These are phyloP conservation scores for Toxotes jaculatrix DNA, from an alignment of 2,113 vertebrate species.

Conservation along the genomic window DNA sequence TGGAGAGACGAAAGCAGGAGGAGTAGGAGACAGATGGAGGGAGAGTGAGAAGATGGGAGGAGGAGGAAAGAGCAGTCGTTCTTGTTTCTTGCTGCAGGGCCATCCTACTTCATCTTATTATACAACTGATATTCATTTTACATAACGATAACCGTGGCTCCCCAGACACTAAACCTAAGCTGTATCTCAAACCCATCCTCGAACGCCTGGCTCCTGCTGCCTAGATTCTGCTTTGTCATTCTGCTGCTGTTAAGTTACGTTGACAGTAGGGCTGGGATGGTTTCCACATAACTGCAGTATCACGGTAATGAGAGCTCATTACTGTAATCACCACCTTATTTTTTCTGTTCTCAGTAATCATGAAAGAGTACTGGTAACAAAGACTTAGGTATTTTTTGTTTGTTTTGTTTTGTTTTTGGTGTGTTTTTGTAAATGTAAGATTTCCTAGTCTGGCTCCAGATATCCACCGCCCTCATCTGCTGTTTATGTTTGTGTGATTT, in stretches of 20 bases:
- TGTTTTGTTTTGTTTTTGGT: not conserved
- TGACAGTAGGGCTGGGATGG: constrained; percentile 33
- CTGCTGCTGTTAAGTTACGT: constrained; percentile 48
- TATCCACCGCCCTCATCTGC: not conserved
- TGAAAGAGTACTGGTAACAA: constrained; percentile 2
- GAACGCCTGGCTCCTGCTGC: constrained; percentile 26
- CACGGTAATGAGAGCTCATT: constrained; percentile 22
- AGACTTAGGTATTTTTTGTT: not conserved
- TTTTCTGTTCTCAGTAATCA: constrained; percentile 21
- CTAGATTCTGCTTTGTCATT: constrained; percentile 56
- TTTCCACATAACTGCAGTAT: constrained; percentile 33
- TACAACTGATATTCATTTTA: constrained; percentile 77
- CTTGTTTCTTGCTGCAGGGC: constrained; percentile 79
- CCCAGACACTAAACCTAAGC: constrained; percentile 60
- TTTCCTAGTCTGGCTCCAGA: not conserved
- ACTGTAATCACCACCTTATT: constrained; percentile 21
- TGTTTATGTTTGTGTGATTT: not conserved
- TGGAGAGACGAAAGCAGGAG: constrained; percentile 72
- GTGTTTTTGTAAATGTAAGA: not conserved
- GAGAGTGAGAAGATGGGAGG: constrained; percentile 73
- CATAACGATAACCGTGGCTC: constrained; percentile 63
- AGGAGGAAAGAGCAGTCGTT: constrained; percentile 76
- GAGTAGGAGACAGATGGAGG: constrained; percentile 77
- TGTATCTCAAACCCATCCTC: constrained; percentile 30
- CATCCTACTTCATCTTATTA: constrained; percentile 79